Evolutionary conservation across 1,140 invertebrate genomes (phyloP).

Genomic region (Drosophila sproati): DNA sequence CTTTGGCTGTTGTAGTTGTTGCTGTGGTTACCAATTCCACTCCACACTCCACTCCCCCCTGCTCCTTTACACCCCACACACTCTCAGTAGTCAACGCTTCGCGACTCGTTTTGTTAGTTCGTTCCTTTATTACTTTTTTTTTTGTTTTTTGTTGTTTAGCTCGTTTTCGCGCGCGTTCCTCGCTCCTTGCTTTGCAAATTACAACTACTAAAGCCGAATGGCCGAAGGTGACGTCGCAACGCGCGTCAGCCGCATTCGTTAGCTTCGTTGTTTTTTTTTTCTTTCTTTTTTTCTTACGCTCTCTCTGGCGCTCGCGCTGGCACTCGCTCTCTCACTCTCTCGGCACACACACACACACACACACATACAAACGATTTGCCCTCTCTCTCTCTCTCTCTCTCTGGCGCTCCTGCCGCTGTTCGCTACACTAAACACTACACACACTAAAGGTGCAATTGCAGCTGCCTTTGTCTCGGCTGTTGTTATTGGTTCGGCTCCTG

Average conservation of each 20-base stretch:
- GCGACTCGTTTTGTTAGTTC: constrained; percentile 25
- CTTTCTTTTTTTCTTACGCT: background rate
- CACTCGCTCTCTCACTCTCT: constrained; percentile 29
- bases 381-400: constrained; percentile 20
- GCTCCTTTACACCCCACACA: constrained; percentile 3
- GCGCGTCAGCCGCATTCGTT: constrained; percentile 48
- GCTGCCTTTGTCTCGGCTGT: constrained; percentile 66
- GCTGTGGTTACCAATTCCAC: constrained; percentile 51
- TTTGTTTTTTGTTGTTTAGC: constrained; percentile 40
- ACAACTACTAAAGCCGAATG: constrained; percentile 68
- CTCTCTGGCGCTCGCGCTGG: background rate
- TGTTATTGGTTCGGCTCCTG: constrained; percentile 43
- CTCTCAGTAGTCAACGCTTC: background rate
- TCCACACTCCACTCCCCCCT: constrained; percentile 3
- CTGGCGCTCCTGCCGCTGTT: constrained; percentile 54
- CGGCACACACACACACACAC: background rate
- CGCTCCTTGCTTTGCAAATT: constrained; percentile 78
- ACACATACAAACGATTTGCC: background rate
- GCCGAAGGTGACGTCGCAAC: constrained; percentile 68
- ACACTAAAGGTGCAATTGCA: constrained; percentile 79
- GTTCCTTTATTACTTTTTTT: constrained; percentile 30
- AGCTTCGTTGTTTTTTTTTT: constrained; percentile 37
- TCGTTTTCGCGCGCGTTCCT: constrained; percentile 73
- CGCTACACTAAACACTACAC: constrained; percentile 4
- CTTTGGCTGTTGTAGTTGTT: constrained; percentile 51